A percentile compares a stretch with the other conserved stretches of the same genome.
Conservation (phyloP, 1,140 invertebrate genomes). For the Trachelipus rathkii region DNA sequence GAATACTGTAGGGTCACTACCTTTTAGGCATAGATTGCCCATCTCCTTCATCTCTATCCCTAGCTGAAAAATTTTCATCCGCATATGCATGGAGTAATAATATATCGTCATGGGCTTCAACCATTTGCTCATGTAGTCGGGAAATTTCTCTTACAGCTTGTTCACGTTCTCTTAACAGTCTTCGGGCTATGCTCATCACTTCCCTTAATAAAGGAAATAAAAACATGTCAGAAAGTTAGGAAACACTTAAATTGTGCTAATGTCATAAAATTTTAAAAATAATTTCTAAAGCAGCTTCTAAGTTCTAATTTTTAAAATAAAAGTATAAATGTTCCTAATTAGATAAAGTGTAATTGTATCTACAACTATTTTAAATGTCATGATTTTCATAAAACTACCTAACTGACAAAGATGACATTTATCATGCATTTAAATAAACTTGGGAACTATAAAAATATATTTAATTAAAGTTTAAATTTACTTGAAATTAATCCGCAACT, state of each 20-base stretch:
- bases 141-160: slow-evolving; percentile 47
- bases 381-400: too few species aligned
- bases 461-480: slow-evolving; percentile 17
- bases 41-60: slow-evolving; percentile 41
- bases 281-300: too few species aligned
- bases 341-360: too few species aligned
- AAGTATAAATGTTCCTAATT: slow-evolving; percentile 7
- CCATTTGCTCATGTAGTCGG: slow-evolving; percentile 45
- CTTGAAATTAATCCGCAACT: slow-evolving; percentile 38
- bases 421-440: too few species aligned
- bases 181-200: slow-evolving; percentile 47
- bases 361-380: too few species aligned
- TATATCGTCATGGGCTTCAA: slow-evolving; percentile 46
- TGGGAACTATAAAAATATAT: too few species aligned
- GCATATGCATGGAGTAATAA: slow-evolving; percentile 45
- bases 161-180: slow-evolving; percentile 48
- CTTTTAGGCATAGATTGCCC: slow-evolving; percentile 33
- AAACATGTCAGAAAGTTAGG: too few species aligned
- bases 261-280: too few species aligned
- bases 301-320: not conserved
- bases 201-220: slow-evolving; percentile 41
- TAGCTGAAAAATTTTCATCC: slow-evolving; percentile 43
- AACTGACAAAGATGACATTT: too few species aligned
- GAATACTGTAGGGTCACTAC: slow-evolving; percentile 17
- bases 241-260: too few species aligned